Evolutionary conservation across 2,113 vertebrate genomes (phyloP).

Genomic region (Scolopax mira): DNA sequence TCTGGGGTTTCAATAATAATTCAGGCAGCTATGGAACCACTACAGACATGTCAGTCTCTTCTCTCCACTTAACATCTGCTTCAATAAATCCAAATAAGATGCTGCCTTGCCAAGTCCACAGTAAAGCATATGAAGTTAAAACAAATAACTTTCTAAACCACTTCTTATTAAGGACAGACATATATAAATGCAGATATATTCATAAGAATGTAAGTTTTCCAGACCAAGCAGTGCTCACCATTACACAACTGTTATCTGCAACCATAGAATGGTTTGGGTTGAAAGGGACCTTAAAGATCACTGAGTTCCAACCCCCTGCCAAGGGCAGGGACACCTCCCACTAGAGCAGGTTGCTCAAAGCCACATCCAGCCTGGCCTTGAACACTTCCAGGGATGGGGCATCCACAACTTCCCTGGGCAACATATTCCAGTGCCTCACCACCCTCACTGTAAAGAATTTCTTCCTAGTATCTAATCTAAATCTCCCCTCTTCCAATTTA

Average conservation of each 20-base stretch:
- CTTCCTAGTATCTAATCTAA: too few species aligned
- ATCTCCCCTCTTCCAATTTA: too few species aligned
- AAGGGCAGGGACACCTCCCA: too few species aligned
- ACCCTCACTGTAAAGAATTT: too few species aligned
- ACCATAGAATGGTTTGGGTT: too few species aligned
- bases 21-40: constrained; percentile 3
- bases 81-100: constrained; percentile 11
- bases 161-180: background rate
- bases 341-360: too few species aligned
- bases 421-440: too few species aligned
- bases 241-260: background rate
- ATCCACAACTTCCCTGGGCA: too few species aligned
- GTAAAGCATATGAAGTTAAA: background rate
- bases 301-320: too few species aligned
- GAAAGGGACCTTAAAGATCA: too few species aligned
- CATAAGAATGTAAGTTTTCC: background rate
- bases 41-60: background rate
- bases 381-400: too few species aligned
- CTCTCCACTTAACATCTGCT: background rate
- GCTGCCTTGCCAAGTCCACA: background rate
- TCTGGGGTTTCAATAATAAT: constrained; percentile 7
- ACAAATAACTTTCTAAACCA: background rate
- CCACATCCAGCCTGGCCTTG: too few species aligned
- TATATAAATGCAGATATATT: background rate
- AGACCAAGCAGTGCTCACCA: background rate